phyloP scores from a whole-genome alignment of 2,113 vertebrate genomes.

The Chaenocephalus aceratus region DNA sequence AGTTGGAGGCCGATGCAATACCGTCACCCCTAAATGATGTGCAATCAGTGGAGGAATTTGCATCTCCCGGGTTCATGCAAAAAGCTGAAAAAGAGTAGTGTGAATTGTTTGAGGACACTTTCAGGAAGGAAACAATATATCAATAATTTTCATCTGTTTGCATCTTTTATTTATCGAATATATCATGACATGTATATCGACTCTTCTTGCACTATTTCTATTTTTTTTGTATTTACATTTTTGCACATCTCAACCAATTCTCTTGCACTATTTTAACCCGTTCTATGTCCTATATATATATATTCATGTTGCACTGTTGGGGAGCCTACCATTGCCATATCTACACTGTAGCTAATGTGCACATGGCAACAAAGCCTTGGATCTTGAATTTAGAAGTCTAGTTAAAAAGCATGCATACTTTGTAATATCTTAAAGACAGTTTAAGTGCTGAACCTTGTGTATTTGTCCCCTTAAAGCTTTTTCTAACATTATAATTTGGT shows the following conservation, averaged over 20 bases:
- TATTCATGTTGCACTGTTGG: too few species aligned
- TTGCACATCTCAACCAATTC: too few species aligned
- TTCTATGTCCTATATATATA: too few species aligned
- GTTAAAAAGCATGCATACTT: background rate
- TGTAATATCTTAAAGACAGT: background rate
- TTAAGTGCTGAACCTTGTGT: background rate
- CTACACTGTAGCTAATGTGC: too few species aligned
- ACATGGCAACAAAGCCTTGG: too few species aligned
- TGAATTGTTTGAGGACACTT: background rate
- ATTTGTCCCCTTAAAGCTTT: background rate
- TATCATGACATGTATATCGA: too few species aligned
- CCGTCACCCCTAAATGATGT: background rate
- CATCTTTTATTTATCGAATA: too few species aligned
- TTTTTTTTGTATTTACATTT: too few species aligned
- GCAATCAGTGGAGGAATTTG: background rate
- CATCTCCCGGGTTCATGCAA: background rate
- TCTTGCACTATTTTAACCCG: too few species aligned
- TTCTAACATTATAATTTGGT: background rate
- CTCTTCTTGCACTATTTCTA: too few species aligned
- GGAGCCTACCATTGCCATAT: too few species aligned
- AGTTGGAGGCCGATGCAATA: too few species aligned
- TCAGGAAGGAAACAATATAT: background rate
- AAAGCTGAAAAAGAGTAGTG: background rate
- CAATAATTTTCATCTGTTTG: background rate
- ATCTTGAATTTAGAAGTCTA: background rate